Base-by-base conservation (phyloP, 2,797 vertebrate species). In the Poecilia picta region DNA sequence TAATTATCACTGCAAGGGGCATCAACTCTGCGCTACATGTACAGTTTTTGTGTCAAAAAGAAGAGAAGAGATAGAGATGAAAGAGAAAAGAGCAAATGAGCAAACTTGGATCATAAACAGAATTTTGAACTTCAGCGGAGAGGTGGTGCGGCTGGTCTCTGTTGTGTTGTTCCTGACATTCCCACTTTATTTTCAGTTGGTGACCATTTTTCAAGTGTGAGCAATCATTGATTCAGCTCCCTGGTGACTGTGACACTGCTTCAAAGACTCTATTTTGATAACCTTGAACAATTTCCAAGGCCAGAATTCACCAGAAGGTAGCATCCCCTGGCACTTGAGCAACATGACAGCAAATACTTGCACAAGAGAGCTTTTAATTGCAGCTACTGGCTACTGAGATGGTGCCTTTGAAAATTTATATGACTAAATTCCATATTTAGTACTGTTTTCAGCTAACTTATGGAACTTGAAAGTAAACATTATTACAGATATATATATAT, bases 1-100 rank as follows among this genome's bases (percentile, higher is more conserved):
- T 92, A 92, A 88, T 91, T 91, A 88, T 82, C 80, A 76, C 85
- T 68, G 73, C 64, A 45, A 88, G 86, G 78, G 80, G 66, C 66
- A 85, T 82, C 79, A 82, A 80, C 79, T 82, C 49, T 47, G 71
- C 77, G 76, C 72, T 82, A 78, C 72, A 77, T 85, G 76, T 80
- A 73, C 57, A 41, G 31, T 74, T 33, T 76, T 82, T 83, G 45
- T 16, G 59, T 46, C 74, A 79, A 78, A 64, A 81, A 66, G 13
- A 74, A 16, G n/a, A 66, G 47, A 74, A 73, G 33, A 62, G 78
- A 77, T 53, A 1, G 31, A 80, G 47, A 86, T 71, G 51, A 86
- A 88, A 84, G 39, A 51, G 46, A 39, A 82, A 74, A 75, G 75
- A 53, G 41, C 33, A 75, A 85, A 83, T 45, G 45, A 76, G 62